Conservation (phyloP, 2,113 vertebrate species). For the Chascanopsetta lugubris region DNA sequence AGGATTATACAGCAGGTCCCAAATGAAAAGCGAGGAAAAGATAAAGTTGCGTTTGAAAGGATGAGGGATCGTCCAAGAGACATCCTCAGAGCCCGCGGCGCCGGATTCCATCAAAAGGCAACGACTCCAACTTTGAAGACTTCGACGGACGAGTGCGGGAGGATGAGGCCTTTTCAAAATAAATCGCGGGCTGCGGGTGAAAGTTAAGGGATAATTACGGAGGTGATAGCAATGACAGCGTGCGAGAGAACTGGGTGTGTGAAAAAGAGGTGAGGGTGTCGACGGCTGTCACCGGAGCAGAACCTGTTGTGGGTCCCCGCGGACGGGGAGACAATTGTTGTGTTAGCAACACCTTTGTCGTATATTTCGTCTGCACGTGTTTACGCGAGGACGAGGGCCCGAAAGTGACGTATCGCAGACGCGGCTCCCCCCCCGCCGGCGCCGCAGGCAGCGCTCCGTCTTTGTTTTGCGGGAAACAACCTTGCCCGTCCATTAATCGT, state of each 20-base stretch:
- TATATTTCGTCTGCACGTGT: slow-evolving; percentile 53
- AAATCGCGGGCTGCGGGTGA: slow-evolving; percentile 26
- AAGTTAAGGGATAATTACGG: slow-evolving; percentile 69
- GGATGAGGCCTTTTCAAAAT: slow-evolving; percentile 35
- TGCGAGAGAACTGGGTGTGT: slow-evolving; percentile 72
- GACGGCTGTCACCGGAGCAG: slow-evolving; percentile 59
- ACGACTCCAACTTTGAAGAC: slow-evolving; percentile 50
- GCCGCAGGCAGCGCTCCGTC: slow-evolving; percentile 37
- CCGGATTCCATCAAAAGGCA: slow-evolving; percentile 62
- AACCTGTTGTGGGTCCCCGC: slow-evolving; percentile 60
- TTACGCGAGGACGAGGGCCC: slow-evolving; percentile 60
- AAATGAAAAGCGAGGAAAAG: slow-evolving; percentile 36
- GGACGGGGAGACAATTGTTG: slow-evolving; percentile 64
- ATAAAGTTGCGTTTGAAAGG: slow-evolving; percentile 17
- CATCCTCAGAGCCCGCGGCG: slow-evolving; percentile 42
- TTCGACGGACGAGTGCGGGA: slow-evolving; percentile 52
- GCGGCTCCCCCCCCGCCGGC: slow-evolving; percentile 18
- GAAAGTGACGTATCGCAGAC: slow-evolving; percentile 53
- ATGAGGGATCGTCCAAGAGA: slow-evolving; percentile 35
- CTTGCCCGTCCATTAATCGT: slow-evolving; percentile 75
- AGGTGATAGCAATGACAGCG: slow-evolving; percentile 68
- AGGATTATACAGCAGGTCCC: slow-evolving; percentile 11
- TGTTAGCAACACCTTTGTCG: slow-evolving; percentile 75
- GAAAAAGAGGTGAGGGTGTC: slow-evolving; percentile 72
- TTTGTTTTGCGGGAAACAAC: slow-evolving; percentile 72